These are phyloP conservation scores for Zenarchopterus dispar DNA, from an alignment of 2,797 vertebrate genomes.

Conservation along the genomic window DNA sequence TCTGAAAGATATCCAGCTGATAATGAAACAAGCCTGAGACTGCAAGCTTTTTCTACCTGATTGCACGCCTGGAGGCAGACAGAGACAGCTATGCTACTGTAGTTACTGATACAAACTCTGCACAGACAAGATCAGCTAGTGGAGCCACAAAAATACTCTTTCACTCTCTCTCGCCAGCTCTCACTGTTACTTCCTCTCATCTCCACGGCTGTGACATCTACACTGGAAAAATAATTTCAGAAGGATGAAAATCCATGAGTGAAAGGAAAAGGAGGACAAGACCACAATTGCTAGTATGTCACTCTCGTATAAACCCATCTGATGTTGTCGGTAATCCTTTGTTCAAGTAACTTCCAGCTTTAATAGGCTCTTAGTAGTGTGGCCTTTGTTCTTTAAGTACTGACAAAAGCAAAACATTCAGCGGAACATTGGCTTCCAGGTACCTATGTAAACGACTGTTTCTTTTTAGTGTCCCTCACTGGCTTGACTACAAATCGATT, in stretches of 20 bases:
- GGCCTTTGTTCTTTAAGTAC: constrained; percentile 27
- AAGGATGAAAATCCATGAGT: constrained; percentile 17
- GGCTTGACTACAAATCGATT: constrained; percentile 11
- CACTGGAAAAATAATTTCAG: constrained; percentile 27
- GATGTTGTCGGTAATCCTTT: constrained; percentile 56
- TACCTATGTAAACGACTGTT: background rate
- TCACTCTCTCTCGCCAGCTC: constrained; percentile 1
- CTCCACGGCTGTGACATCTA: constrained; percentile 33
- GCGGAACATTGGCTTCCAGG: constrained; percentile 23
- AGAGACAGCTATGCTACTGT: constrained; percentile 39
- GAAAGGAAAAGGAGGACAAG: constrained; percentile 9
- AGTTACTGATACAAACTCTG: constrained; percentile 30
- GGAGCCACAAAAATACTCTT: constrained; percentile 42
- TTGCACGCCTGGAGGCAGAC: constrained; percentile 32
- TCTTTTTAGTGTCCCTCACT: constrained; percentile 7
- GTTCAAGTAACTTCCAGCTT: constrained; percentile 65
- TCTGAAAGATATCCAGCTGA: constrained; percentile 39
- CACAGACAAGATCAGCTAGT: constrained; percentile 51
- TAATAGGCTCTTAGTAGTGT: constrained; percentile 38
- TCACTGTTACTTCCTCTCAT: constrained; percentile 28
- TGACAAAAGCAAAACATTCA: constrained; percentile 37
- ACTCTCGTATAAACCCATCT: constrained; percentile 53
- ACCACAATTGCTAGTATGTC: constrained; percentile 41
- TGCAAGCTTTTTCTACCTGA: constrained; percentile 47
- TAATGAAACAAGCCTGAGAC: constrained; percentile 36